Base-by-base conservation (phyloP, 2,797 vertebrate genomes). In the Sebastes jordani region DNA sequence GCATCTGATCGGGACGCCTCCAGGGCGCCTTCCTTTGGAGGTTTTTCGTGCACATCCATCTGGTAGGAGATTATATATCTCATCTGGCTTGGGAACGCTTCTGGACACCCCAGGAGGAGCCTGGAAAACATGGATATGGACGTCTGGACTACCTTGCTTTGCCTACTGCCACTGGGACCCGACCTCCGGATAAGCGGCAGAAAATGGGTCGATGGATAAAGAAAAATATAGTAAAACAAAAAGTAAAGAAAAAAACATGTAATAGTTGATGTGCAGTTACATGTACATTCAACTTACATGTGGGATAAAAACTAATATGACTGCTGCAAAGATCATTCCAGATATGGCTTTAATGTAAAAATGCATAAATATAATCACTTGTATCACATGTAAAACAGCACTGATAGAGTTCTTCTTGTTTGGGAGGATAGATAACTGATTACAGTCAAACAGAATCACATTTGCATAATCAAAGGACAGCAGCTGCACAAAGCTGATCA, bases 181-280 rank as follows among this genome's bases (percentile, higher is more conserved):
- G 0, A 0, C 11, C 11, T 1, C 32, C 0, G n/a, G n/a, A 36
- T 22, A 56, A 56, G 54, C 22, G 22, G 0, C 22, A 56, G 22
- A 25, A 56, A 56, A 56, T 23, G 11, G 22, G 11, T 55, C 5
- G 54, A 22, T 5, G 7, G 8, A 22, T 23, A 14, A 42, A 8
- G 3, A 34, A 55, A 16, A 54, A 29, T 18, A 0, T 30, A 20
- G 29, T 46, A 20, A 67, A 66, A 49, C 18, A 29, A 54, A 67
- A 9, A 1, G 16, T 54, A 52, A 32, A 68, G 16, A 46, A 46
- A 46, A 14, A 46, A 54, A 54, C 46, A 49, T 0, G 0, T 49
- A 46, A 27, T 27, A 46, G 63, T 66, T 49, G 16, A 49, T 66
- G 23, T 49, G 10, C 23, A 46, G n/a, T 63, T 63, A 25, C 1